Conservation (phyloP, 2,888 invertebrate genomes). For the Liposcelis brunnea region DNA sequence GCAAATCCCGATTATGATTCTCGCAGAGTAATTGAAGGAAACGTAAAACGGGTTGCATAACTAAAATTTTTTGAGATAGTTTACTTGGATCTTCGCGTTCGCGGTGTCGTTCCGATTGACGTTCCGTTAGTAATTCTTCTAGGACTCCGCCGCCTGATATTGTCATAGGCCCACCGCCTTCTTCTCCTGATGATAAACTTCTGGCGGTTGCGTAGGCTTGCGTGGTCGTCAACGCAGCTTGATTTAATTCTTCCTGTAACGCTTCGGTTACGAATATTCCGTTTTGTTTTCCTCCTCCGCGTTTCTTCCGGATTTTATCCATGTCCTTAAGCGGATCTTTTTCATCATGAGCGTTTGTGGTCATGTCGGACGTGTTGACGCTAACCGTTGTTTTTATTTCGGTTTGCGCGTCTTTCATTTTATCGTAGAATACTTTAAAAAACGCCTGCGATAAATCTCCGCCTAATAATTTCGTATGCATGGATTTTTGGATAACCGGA, state of each 20-base stretch:
- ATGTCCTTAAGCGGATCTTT: constrained; percentile 48
- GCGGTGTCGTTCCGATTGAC: constrained; percentile 38
- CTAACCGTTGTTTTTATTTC: constrained; percentile 87
- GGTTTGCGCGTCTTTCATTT: constrained; percentile 85
- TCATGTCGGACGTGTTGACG: constrained; percentile 70
- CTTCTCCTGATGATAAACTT: constrained; percentile 37
- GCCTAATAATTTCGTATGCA: constrained; percentile 68
- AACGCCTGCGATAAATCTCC: constrained; percentile 87
- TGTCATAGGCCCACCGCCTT: not conserved
- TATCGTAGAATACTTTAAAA: constrained; percentile 87
- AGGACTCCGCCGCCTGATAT: constrained; percentile 23
- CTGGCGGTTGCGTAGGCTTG: constrained; percentile 65
- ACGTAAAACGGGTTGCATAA: constrained; percentile 90
- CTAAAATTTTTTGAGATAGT: constrained; percentile 67
- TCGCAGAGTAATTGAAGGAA: constrained; percentile 96
- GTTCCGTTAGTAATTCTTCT: constrained; percentile 73
- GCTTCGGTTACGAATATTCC: constrained; percentile 61
- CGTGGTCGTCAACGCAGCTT: constrained; percentile 62
- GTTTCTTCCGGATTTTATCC: constrained; percentile 31
- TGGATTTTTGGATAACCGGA: constrained; percentile 83
- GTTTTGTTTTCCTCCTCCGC: constrained; percentile 29
- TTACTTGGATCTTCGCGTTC: constrained; percentile 58
- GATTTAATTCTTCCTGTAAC: constrained; percentile 62
- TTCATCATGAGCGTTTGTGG: constrained; percentile 54
- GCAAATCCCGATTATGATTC: constrained; percentile 91